phyloP scores from a whole-genome alignment of 2,888 invertebrate genomes.

The Pseudococcus longispinus region DNA sequence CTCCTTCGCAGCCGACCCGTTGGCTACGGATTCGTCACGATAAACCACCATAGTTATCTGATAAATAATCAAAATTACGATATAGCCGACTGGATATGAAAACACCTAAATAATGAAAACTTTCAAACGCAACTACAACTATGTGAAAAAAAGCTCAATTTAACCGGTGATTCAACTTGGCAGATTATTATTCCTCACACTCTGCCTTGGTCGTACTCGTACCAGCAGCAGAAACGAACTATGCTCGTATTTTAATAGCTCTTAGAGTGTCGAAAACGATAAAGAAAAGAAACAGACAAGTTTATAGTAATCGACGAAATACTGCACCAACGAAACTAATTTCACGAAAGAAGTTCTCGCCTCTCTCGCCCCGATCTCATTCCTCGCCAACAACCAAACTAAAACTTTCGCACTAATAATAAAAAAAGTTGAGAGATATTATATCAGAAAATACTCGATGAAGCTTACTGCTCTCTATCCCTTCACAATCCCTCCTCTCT shows the following conservation, averaged over 20 bases:
- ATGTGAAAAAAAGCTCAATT: background rate
- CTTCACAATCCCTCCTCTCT: background rate
- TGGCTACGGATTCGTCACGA: constrained; percentile 66
- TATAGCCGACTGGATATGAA: background rate
- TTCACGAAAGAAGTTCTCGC: background rate
- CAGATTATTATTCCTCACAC: constrained; percentile 10
- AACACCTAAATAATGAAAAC: background rate
- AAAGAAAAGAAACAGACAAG: constrained; percentile 5
- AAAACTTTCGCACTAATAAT: constrained; percentile 16
- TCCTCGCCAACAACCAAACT: background rate
- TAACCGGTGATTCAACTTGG: background rate
- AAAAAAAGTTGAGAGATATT: constrained; percentile 31
- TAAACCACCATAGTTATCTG: constrained; percentile 85
- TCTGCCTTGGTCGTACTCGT: background rate
- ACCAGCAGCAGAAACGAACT: background rate
- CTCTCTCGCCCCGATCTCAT: background rate
- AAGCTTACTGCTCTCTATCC: background rate
- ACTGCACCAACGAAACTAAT: constrained; percentile 29
- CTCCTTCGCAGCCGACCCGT: constrained; percentile 67
- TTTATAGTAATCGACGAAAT: constrained; percentile 34
- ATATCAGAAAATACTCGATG: constrained; percentile 21
- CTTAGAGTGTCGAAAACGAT: background rate
- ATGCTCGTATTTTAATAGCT: background rate
- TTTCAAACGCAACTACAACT: background rate
- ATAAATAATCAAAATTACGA: background rate